Evolutionary conservation across 1,140 invertebrate species (phyloP).

Genomic region (Pseudoatta argentina): DNA sequence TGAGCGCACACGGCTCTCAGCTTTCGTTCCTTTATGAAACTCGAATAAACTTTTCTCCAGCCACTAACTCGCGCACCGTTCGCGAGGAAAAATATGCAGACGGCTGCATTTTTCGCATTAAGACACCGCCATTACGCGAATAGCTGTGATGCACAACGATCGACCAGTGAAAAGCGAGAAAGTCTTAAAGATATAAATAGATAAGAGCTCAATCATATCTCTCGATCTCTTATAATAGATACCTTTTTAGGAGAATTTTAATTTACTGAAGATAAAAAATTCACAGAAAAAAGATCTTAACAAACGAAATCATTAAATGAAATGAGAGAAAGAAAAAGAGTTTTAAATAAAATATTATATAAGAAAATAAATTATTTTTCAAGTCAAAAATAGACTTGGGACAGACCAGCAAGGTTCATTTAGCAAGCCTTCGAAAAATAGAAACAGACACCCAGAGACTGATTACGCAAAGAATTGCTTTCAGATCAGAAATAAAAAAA

Average conservation of each 20-base stretch:
- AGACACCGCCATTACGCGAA: constrained; percentile 1
- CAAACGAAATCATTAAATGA: too few species aligned
- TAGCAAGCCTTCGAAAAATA: background rate
- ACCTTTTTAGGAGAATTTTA: background rate
- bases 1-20: constrained; percentile 60
- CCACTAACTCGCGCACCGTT: constrained; percentile 37
- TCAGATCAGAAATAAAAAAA: background rate
- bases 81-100: constrained; percentile 46
- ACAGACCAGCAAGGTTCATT: background rate
- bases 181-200: background rate
- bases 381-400: too few species aligned
- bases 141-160: background rate
- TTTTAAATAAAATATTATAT: too few species aligned
- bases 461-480: background rate
- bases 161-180: background rate
- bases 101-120: constrained; percentile 18
- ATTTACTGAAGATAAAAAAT: background rate
- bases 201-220: background rate
- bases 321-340: too few species aligned
- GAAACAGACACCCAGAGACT: background rate
- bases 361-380: too few species aligned
- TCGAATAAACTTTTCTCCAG: constrained; percentile 70
- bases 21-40: constrained; percentile 72
- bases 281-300: too few species aligned
- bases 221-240: too few species aligned